phyloP scores from a whole-genome alignment of 2,113 vertebrate species.

The Trochalopteron elliotii region DNA sequence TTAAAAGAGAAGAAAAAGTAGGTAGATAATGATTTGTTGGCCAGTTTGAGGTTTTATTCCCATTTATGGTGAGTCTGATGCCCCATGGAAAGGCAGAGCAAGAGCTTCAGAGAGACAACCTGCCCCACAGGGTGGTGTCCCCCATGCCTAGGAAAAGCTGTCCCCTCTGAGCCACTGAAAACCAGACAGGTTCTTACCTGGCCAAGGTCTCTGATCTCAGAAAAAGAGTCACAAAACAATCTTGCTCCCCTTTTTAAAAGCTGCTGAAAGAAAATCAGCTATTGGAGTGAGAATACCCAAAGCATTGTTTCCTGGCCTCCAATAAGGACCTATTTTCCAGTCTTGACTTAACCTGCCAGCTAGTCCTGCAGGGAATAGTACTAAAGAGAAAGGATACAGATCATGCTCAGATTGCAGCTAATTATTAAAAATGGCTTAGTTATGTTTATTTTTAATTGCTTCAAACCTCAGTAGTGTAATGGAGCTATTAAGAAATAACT shows the following conservation, averaged over 20 bases:
- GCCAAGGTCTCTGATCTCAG: not conserved
- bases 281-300: not conserved
- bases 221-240: not conserved
- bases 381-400: not conserved
- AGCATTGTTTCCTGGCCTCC: not conserved
- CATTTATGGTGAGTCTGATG: not conserved
- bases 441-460: slow-evolving; percentile 62
- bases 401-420: not conserved
- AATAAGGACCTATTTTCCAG: slow-evolving; percentile 28
- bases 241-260: not conserved
- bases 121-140: not conserved
- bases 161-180: not conserved
- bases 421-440: slow-evolving; percentile 61
- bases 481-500: slow-evolving; percentile 55
- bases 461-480: slow-evolving; percentile 37
- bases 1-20: not conserved
- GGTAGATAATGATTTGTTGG: not conserved
- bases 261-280: not conserved
- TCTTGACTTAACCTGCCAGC: slow-evolving; percentile 22
- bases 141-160: not conserved
- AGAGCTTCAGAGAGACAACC: not conserved
- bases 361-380: slow-evolving; percentile 23
- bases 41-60: not conserved
- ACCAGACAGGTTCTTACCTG: not conserved
- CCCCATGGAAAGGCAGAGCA: not conserved